phyloP scores from a whole-genome alignment of 2,113 vertebrate species.

The Spermophilus dauricus region DNA sequence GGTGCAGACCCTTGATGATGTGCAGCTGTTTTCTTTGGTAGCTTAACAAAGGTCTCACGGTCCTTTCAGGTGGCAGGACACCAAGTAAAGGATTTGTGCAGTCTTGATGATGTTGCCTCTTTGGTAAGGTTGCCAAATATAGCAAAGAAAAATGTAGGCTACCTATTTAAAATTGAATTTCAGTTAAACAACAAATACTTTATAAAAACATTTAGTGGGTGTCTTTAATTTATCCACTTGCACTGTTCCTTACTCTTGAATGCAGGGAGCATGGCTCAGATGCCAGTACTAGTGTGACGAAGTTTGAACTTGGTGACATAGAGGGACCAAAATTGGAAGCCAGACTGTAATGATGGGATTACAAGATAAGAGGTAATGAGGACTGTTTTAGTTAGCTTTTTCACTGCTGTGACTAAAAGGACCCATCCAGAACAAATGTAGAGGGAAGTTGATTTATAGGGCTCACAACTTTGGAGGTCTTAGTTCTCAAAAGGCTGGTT shows the following conservation, averaged over 20 bases:
- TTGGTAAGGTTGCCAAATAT: not conserved
- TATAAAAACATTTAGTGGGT: not conserved
- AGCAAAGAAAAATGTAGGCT: not conserved
- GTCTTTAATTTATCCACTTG: not conserved
- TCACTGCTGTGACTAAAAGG: too few relatives aligned
- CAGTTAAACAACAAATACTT: not conserved
- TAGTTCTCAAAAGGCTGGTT: too few relatives aligned
- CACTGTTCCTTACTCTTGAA: not conserved
- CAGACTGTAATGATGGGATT: fast-evolving
- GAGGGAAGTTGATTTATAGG: too few relatives aligned
- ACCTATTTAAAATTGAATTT: not conserved
- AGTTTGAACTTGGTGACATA: not conserved
- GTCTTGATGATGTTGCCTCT: not conserved
- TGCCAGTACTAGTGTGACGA: not conserved
- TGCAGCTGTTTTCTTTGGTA: not conserved
- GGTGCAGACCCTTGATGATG: not conserved
- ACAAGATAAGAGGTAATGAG: not conserved
- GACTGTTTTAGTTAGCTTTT: too few relatives aligned
- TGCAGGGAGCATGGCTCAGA: not conserved
- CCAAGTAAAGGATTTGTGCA: not conserved
- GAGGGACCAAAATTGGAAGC: not conserved
- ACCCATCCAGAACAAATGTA: too few relatives aligned
- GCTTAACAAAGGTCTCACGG: not conserved
- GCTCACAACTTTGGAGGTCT: too few relatives aligned
- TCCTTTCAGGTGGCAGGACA: not conserved